Conservation (phyloP, 2,888 invertebrate genomes). For the Drosophila siamana region DNA sequence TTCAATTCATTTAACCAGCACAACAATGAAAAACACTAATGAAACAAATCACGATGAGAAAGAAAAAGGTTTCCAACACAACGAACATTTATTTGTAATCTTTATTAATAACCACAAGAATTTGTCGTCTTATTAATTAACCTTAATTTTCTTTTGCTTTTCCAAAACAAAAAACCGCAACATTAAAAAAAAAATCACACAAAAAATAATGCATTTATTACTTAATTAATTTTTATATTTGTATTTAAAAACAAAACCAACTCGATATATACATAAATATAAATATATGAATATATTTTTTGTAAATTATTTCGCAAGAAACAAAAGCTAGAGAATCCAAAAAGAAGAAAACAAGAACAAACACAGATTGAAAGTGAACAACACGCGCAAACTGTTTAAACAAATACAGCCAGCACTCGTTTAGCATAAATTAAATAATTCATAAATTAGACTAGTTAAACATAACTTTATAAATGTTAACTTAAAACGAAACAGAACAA, state of each 20-base stretch:
- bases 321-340: conserved; percentile 76
- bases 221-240: conserved; percentile 80
- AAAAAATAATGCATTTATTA: conserved; percentile 74
- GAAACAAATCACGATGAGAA: conserved; percentile 17
- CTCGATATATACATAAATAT: conserved; percentile 43
- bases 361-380: conserved; percentile 22
- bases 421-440: conserved; percentile 78
- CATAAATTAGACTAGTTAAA: conserved; percentile 75
- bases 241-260: conserved; percentile 54
- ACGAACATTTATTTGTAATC: conserved; percentile 72
- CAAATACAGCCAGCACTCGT: conserved; percentile 63
- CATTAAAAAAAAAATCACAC: conserved; percentile 40
- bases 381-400: conserved; percentile 64
- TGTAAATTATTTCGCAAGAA: conserved; percentile 75
- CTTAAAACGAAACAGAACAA: conserved; percentile 37
- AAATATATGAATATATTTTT: conserved; percentile 64
- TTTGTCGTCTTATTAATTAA: conserved; percentile 19
- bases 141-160: conserved; percentile 67
- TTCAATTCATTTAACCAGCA: conserved; percentile 54
- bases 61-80: conserved; percentile 76
- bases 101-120: conserved; percentile 33
- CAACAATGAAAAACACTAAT: conserved; percentile 23
- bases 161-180: conserved; percentile 52
- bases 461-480: conserved; percentile 69
- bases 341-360: conserved; percentile 22